phyloP scores from a whole-genome alignment of 2,113 vertebrate species.

The Petaurus breviceps region DNA sequence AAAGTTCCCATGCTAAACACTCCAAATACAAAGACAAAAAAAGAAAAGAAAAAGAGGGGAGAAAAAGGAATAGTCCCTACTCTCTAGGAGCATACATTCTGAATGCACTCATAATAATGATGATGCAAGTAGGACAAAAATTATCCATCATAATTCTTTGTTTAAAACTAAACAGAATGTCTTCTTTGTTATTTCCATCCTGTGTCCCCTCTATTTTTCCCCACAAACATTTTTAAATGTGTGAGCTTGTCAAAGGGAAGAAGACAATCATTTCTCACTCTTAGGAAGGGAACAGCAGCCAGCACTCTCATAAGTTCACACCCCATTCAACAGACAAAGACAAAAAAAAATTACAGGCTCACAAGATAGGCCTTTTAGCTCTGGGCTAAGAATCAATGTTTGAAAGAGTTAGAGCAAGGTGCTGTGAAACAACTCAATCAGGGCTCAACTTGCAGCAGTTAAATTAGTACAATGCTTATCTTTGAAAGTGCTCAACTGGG shows the following conservation, averaged over 20 bases:
- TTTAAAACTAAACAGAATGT: neutral
- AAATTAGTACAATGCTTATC: constrained; percentile 81
- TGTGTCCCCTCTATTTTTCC: neutral
- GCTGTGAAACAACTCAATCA: constrained; percentile 64
- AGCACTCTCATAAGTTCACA: constrained; percentile 35
- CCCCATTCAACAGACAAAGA: constrained; percentile 26
- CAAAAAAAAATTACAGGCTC: neutral
- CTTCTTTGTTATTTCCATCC: constrained; percentile 17
- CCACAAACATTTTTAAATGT: neutral
- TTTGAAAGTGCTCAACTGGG: constrained; percentile 82
- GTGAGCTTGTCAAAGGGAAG: neutral
- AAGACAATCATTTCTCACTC: constrained; percentile 1
- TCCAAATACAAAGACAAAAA: neutral
- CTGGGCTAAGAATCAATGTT: neutral
- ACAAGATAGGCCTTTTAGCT: constrained; percentile 21
- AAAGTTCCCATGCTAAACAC: neutral
- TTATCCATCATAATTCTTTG: neutral
- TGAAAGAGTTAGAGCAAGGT: constrained; percentile 27
- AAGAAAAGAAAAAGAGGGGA: no score
- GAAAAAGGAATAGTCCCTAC: neutral
- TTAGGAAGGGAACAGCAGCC: neutral
- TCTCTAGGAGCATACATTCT: neutral
- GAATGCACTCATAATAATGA: neutral
- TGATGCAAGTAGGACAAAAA: neutral
- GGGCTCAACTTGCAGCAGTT: constrained; percentile 75